Base-by-base conservation (phyloP, 2,797 vertebrate genomes). In the Parotocinclus haroldoi region DNA sequence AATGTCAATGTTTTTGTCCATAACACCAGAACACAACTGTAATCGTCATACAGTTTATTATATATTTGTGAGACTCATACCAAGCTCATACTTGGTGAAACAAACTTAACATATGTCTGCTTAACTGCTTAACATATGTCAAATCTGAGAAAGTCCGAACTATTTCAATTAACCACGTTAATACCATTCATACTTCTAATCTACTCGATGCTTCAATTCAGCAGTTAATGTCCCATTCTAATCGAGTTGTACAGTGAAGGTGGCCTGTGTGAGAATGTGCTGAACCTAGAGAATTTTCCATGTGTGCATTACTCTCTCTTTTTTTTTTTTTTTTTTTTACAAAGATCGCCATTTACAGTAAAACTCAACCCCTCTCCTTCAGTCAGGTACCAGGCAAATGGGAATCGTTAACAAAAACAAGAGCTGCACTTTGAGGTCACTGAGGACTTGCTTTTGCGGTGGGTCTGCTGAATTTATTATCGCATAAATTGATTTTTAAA, bases 401-500 rank as follows among this genome's bases (percentile, higher is more conserved):
- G 63, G 69, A 73, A 68, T 78, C 78, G 64, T 65, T 17, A 54
- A 51, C 16, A 38, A 18, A 46, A 59, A 72, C 61, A 78, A 72
- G 71, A 59, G 39, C 48, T 59, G 45, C 19, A 70, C 79, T 78
- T 39, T 58, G 82, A 78, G 85, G 82, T 84, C 80, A 86, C 76
- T 81, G 81, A 86, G 84, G 80, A 64, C 84, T 81, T 56, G 78
- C 71, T 80, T 79, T 87, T 86, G 86, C 63, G 85, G 89, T 88
- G 79, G 86, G 88, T 88, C 86, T 71, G 59, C 69, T 82, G 80
- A 85, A 88, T 84, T 84, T 89, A 88, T 88, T 88, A 88, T 78
- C 77, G 84, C 80, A 84, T 85, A 85, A 85, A 88, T 86, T 88
- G 84, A 87, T 88, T 88, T 89, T 89, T 87, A 88, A 87, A 81